phyloP scores from a whole-genome alignment of 2,888 invertebrate species.

The Dicycla oo region DNA sequence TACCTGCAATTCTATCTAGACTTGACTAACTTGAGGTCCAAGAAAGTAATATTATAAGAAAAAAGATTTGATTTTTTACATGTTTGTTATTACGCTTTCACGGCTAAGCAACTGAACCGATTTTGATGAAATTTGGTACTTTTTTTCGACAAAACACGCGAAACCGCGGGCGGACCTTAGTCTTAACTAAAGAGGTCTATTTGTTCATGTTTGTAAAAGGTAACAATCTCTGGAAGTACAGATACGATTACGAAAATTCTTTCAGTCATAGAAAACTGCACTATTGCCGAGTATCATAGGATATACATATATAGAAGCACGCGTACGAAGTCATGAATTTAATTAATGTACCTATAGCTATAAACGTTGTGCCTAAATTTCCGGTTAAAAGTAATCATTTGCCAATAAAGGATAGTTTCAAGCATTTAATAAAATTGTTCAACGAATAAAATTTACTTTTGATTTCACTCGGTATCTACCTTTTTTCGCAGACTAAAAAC shows the following conservation, averaged over 20 bases:
- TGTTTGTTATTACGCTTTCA: no score
- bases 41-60: no score
- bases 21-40: no score
- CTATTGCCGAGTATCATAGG: no score
- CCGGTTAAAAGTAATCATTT: neutral
- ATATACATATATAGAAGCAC: neutral
- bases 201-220: neutral
- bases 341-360: neutral
- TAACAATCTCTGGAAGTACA: neutral
- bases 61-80: no score
- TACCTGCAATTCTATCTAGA: neutral
- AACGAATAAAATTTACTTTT: constrained; percentile 25
- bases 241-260: neutral
- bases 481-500: neutral
- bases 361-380: neutral
- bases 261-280: neutral
- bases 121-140: no score
- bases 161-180: no score
- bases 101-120: no score
- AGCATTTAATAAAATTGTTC: constrained; percentile 11
- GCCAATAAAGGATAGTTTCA: neutral
- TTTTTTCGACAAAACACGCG: no score
- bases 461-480: constrained; percentile 20
- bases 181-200: neutral
- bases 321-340: neutral